Percentiles rank a stretch among this genome's conserved stretches.
These are phyloP conservation scores for Caenorhabditis sp. DNA, from an alignment of 2,888 invertebrate species.

Conservation along the genomic window DNA sequence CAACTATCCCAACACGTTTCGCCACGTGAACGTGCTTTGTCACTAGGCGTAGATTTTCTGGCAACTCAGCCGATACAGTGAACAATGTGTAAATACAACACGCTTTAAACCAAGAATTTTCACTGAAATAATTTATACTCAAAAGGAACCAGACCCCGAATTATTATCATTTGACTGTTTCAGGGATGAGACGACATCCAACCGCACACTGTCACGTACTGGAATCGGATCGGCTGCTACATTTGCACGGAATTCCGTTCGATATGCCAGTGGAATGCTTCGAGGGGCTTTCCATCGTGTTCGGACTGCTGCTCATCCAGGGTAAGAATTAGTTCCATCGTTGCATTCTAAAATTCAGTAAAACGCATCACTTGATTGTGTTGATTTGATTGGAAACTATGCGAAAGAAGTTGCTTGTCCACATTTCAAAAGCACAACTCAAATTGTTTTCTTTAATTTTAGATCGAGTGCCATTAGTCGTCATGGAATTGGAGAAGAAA, in stretches of 20 bases:
- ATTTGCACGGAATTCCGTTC: slow-evolving; percentile 71
- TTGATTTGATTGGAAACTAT: too few species aligned
- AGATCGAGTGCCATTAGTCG: slow-evolving; percentile 24
- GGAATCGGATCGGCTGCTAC: slow-evolving; percentile 69
- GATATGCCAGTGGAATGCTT: slow-evolving; percentile 72
- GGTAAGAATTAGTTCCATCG: slow-evolving; percentile 39
- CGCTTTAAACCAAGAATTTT: too few species aligned
- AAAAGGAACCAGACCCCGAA: too few species aligned
- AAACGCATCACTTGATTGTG: too few species aligned
- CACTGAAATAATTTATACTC: not conserved
- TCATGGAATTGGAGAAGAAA: slow-evolving; percentile 61
- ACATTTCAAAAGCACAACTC: not conserved
- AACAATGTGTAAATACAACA: too few species aligned
- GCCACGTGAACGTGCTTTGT: too few species aligned
- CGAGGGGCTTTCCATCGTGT: slow-evolving; percentile 76
- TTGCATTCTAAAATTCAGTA: too few species aligned
- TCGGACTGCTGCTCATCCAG: slow-evolving; percentile 63
- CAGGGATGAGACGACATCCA: slow-evolving; percentile 65
- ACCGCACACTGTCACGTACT: slow-evolving; percentile 47
- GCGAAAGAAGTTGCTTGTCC: too few species aligned
- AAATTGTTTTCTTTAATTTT: not conserved
- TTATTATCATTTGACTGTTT: not conserved
- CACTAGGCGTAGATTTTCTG: too few species aligned
- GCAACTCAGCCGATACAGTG: too few species aligned
- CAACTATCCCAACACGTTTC: too few species aligned